Evolutionary conservation across 2,797 vertebrate species (phyloP).

Genomic region (Rhodeus uyekii): DNA sequence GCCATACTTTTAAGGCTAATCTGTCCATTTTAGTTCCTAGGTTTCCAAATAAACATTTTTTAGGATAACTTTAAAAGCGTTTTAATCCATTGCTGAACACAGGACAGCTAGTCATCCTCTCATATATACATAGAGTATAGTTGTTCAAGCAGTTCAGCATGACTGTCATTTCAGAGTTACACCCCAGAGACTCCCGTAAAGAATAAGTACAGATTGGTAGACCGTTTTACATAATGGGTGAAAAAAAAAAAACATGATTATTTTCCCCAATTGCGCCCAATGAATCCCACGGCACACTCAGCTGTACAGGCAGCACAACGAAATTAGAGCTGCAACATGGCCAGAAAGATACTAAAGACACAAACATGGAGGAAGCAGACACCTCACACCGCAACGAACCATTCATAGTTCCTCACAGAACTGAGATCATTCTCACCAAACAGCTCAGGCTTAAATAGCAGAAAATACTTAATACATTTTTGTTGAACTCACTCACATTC

Average conservation of each 20-base stretch:
- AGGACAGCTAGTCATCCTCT: not conserved
- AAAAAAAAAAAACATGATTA: not conserved
- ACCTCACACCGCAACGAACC: not conserved
- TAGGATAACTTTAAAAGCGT: not conserved
- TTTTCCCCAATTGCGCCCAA: constrained; percentile 5
- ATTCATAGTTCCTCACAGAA: not conserved
- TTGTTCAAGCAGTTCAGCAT: not conserved
- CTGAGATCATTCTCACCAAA: constrained; percentile 9
- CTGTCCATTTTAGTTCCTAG: not conserved
- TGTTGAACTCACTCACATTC: constrained; percentile 47
- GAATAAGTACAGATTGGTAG: not conserved
- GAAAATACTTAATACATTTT: not conserved
- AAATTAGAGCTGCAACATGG: constrained; percentile 16
- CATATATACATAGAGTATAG: not conserved
- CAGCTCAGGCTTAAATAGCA: not conserved
- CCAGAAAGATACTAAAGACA: not conserved
- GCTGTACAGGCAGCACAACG: not conserved
- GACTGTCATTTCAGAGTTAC: not conserved
- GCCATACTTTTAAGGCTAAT: not conserved
- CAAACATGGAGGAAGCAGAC: constrained; percentile 7
- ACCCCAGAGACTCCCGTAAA: not conserved
- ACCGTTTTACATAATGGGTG: not conserved
- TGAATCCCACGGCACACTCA: constrained; percentile 12
- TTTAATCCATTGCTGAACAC: not conserved
- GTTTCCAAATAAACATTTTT: not conserved